Evolutionary conservation across 1,140 invertebrate species (phyloP).

Genomic region (Subanguina moxae): DNA sequence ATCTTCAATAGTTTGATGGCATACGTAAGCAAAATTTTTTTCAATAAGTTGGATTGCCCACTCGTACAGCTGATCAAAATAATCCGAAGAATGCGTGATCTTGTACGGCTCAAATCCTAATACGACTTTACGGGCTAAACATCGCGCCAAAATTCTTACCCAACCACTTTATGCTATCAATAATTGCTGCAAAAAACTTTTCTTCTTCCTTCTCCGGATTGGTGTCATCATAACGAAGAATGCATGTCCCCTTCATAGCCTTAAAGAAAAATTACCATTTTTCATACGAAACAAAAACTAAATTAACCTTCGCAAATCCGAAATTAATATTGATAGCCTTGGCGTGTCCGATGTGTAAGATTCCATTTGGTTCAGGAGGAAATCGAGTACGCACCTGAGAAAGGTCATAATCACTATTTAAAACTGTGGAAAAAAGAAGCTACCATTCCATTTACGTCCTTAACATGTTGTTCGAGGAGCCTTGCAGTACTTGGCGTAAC

Average conservation of each 20-base stretch:
- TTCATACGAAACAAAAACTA: neutral
- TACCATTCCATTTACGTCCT: conserved; percentile 75
- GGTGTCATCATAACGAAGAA: conserved; percentile 94
- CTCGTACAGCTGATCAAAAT: conserved; percentile 90
- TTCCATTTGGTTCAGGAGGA: conserved; percentile 98
- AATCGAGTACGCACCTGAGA: conserved; percentile 80
- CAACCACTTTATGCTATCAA: conserved; percentile 94
- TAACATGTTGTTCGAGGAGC: conserved; percentile 79
- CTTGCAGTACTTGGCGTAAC: conserved; percentile 79
- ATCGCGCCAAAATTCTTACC: conserved; percentile 64
- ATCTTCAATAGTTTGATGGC: conserved; percentile 90
- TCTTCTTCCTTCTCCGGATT: conserved; percentile 99
- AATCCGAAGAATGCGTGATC: conserved; percentile 92
- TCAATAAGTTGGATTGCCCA: conserved; percentile 73
- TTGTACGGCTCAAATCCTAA: conserved; percentile 83
- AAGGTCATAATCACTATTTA: neutral
- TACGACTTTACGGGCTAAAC: neutral
- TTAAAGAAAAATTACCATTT: neutral
- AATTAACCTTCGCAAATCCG: conserved; percentile 78
- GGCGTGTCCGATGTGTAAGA: conserved; percentile 97
- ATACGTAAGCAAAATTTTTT: conserved; percentile 85
- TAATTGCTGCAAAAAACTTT: conserved; percentile 88
- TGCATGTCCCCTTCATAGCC: conserved; percentile 73
- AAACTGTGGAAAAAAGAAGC: neutral
- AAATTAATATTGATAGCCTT: conserved; percentile 99